Evolutionary conservation across 2,888 invertebrate species (phyloP).

Genomic region (Malthinus seriepunctatus): DNA sequence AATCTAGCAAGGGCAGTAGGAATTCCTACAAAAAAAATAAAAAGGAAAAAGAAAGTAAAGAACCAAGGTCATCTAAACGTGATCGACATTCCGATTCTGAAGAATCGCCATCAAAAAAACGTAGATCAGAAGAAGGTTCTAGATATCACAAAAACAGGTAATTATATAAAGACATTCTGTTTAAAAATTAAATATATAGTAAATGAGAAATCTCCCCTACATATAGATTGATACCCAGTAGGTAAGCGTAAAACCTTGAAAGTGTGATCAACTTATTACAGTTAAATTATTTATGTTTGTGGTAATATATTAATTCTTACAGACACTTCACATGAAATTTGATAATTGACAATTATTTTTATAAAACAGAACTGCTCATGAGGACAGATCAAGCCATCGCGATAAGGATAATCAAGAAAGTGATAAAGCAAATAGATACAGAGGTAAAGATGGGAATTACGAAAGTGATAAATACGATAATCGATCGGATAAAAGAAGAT

Average conservation of each 20-base stretch:
- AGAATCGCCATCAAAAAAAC: not conserved
- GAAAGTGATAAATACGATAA: no score
- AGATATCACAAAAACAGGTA: not conserved
- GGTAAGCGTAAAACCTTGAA: not conserved
- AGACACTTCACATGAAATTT: not conserved
- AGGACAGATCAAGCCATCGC: not conserved
- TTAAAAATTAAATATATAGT: no score
- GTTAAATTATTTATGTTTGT: not conserved
- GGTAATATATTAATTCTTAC: not conserved
- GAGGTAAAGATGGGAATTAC: slow-evolving; percentile 7
- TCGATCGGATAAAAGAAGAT: slow-evolving; percentile 8
- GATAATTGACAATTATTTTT: not conserved
- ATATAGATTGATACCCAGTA: no score
- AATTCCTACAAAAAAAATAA: not conserved
- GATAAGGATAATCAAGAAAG: not conserved
- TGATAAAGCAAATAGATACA: not conserved
- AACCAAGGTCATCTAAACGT: not conserved
- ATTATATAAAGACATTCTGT: not conserved
- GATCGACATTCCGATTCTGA: not conserved
- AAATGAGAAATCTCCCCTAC: no score
- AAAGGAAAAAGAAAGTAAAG: not conserved
- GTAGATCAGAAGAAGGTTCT: not conserved
- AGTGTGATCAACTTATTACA: not conserved
- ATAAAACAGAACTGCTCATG: slow-evolving; percentile 4
- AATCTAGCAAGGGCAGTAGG: no score